Base-by-base conservation (phyloP, 2,797 vertebrate genomes). In the Chelmon rostratus region DNA sequence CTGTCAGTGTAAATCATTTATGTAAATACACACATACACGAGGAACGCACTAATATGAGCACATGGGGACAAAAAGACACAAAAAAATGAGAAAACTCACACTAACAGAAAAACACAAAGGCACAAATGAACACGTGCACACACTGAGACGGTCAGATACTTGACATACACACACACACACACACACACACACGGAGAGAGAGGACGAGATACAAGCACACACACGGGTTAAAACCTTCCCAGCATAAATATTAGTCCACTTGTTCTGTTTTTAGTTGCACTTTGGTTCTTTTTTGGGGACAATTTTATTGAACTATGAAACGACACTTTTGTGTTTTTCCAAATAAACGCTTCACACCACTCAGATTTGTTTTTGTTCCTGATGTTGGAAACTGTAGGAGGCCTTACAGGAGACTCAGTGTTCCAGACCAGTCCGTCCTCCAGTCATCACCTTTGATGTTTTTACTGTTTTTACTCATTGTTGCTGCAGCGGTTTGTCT, bases 291-390 rank as follows among this genome's bases (percentile, higher is more conserved):
- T 78, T 61, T 54, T 75, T 68, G 10, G 49, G 38, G 47, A 57
- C 65, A n/a, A 33, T 76, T 86, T 87, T 78, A 84, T 76, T 73
- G 76, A 86, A 64, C 73, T 58, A 46, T 83, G 79, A 81, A 83
- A 79, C 3, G 0, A 49, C 28, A 69, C 28, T 74, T 79, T 61
- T 69, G 67, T 67, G 40, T 68, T 66, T 88, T 86, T 80, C 80
- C 84, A 84, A 73, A 88, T 80, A 76, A 89, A 82, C 11, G 13
- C 2, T 73, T 82, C 56, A 42, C 33, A 59, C 54, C 71, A 71
- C 49, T 58, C 31, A 58, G 58, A 66, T 75, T 35, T 76, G 61
- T 81, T 81, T 86, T 86, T 86, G 25, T 83, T 66, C 63, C 37
- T 7, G 18, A 13, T n/a, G 15, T 31, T 83, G 84, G 84, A 81